Percentiles rank a stretch among this genome's conserved stretches.
These are phyloP conservation scores for Cherax destructor DNA, from an alignment of 1,140 invertebrate species.

Conservation along the genomic window DNA sequence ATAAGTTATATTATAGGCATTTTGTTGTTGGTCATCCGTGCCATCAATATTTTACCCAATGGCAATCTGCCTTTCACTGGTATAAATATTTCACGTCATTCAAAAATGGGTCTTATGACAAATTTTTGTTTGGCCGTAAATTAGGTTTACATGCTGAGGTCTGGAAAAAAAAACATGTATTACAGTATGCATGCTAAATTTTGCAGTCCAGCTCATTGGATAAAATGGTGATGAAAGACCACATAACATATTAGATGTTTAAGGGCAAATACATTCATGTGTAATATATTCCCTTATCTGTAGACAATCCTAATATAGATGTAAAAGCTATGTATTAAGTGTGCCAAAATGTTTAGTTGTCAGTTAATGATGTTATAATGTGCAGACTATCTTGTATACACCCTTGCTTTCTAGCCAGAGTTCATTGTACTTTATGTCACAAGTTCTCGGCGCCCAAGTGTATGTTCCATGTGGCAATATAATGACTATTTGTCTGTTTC, in stretches of 20 bases:
- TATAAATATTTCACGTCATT: background rate
- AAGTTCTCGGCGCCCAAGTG: conserved; percentile 51
- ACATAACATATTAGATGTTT: conserved; percentile 44
- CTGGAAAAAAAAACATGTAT: background rate
- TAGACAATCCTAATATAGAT: conserved; percentile 69
- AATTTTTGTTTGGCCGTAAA: background rate
- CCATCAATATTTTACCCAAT: conserved; percentile 45
- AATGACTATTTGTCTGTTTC: conserved; percentile 55
- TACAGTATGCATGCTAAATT: background rate
- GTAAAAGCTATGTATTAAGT: conserved; percentile 68
- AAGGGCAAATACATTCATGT: conserved; percentile 55
- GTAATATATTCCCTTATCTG: conserved; percentile 65
- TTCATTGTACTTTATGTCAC: conserved; percentile 56
- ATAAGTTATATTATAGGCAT: conserved; percentile 23
- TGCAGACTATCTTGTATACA: conserved; percentile 46
- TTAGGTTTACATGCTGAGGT: background rate
- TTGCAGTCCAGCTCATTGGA: conserved; percentile 31
- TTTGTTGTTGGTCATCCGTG: conserved; percentile 31
- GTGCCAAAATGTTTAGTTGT: conserved; percentile 67
- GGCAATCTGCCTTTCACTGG: background rate
- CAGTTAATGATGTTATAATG: conserved; percentile 42
- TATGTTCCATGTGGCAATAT: conserved; percentile 62
- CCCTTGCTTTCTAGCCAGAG: conserved; percentile 29
- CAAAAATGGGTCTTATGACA: background rate
- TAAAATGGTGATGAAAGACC: conserved; percentile 46